Percentiles rank a stretch among this genome's conserved stretches.
phyloP scores from a whole-genome alignment of 2,888 invertebrate species.

The Empis stercorea region DNA sequence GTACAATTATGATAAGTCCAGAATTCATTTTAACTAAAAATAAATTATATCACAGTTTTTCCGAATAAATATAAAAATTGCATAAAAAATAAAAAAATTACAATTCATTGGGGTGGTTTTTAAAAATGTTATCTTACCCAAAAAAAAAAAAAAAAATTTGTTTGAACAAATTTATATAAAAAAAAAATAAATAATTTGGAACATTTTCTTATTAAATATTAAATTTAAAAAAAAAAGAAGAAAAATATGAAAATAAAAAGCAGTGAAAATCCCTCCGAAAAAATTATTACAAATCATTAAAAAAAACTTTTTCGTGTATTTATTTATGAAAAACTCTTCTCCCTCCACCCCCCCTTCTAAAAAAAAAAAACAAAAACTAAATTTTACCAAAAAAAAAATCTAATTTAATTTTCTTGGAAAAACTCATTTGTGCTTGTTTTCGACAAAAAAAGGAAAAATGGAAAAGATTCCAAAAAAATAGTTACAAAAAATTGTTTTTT shows the following conservation, averaged over 20 bases:
- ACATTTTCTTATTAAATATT: conserved; percentile 7
- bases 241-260: too few species aligned
- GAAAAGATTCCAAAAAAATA: too few species aligned
- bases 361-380: conserved; percentile 1
- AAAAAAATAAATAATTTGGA: too few species aligned
- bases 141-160: conserved; percentile 6
- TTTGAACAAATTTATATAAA: too few species aligned
- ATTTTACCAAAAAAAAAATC: neutral
- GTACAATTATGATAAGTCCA: conserved; percentile 78
- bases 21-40: conserved; percentile 83
- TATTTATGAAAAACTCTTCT: too few species aligned
- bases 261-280: conserved; percentile 20
- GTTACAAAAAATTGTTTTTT: neutral
- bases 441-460: too few species aligned
- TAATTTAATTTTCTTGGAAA: too few species aligned
- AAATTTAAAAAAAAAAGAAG: conserved; percentile 2
- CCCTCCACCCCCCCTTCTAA: neutral
- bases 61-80: conserved; percentile 37
- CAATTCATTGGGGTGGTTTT: neutral
- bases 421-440: neutral
- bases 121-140: conserved; percentile 3
- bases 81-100: neutral
- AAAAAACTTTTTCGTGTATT: neutral
- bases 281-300: conserved; percentile 10
- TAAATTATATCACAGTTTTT: conserved; percentile 73